Percentiles rank a stretch among this genome's conserved stretches.
Conservation (phyloP, 2,113 vertebrate genomes). For the Talpa occidentalis region DNA sequence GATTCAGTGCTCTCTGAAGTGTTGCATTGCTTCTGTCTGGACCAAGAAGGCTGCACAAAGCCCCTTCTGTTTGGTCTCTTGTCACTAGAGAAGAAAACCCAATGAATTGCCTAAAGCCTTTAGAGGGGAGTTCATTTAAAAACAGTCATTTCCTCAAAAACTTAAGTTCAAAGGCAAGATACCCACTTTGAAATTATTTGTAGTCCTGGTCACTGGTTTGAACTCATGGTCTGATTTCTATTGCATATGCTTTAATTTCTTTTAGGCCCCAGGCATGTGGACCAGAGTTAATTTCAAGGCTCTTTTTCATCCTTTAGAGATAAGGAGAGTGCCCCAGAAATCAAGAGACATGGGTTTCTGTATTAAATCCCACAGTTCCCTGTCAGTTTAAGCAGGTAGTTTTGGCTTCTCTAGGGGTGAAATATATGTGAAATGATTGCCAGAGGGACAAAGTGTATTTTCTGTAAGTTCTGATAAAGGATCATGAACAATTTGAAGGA, state of each 20-base stretch:
- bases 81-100: not conserved
- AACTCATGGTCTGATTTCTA: constrained; percentile 18
- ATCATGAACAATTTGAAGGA: constrained; percentile 26
- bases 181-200: constrained; percentile 39
- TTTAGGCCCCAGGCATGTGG: not conserved
- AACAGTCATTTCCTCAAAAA: not conserved
- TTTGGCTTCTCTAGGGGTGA: constrained; percentile 34
- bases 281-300: not conserved
- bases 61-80: not conserved
- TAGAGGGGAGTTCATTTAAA: not conserved
- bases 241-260: not conserved
- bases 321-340: not conserved
- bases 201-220: constrained; percentile 24
- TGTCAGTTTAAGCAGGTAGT: not conserved
- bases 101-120: not conserved
- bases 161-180: constrained; percentile 13
- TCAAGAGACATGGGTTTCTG: not conserved
- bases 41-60: not conserved
- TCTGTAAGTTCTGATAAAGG: constrained; percentile 39
- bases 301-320: not conserved
- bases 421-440: constrained; percentile 54
- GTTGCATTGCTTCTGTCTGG: not conserved
- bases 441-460: constrained; percentile 51
- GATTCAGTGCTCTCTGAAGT: not conserved
- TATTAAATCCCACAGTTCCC: constrained; percentile 31